These are phyloP conservation scores for Hirtodrosophila confusa DNA, from an alignment of 2,888 invertebrate species.

Conservation along the genomic window DNA sequence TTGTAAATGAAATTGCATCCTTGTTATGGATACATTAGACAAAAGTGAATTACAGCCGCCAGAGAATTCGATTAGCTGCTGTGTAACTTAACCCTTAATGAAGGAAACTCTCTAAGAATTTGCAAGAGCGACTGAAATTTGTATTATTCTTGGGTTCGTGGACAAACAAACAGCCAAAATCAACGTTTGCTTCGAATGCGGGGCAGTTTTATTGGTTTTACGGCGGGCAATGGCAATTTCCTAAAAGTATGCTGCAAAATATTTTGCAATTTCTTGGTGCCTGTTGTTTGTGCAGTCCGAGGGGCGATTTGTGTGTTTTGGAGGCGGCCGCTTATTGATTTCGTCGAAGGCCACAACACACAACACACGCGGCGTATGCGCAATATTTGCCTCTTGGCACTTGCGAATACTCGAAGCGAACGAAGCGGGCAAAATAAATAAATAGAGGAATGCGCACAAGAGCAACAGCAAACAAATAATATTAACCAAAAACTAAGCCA, in stretches of 20 bases:
- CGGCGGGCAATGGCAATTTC: slow-evolving; percentile 53
- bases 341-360: slow-evolving; percentile 49
- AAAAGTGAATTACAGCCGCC: slow-evolving; percentile 1
- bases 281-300: slow-evolving; percentile 52
- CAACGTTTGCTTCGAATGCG: slow-evolving; percentile 8
- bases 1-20: slow-evolving; percentile 31
- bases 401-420: slow-evolving; percentile 34
- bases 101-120: slow-evolving; percentile 28
- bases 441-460: slow-evolving; percentile 41
- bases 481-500: slow-evolving; percentile 74
- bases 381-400: slow-evolving; percentile 71
- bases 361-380: slow-evolving; percentile 61
- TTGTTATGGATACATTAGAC: slow-evolving; percentile 17
- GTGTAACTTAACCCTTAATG: slow-evolving; percentile 24
- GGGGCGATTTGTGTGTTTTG: slow-evolving; percentile 31
- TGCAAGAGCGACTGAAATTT: slow-evolving; percentile 19
- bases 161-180: slow-evolving; percentile 31
- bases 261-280: slow-evolving; percentile 55
- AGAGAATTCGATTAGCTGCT: slow-evolving; percentile 23
- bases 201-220: slow-evolving; percentile 36
- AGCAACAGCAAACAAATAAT: slow-evolving; percentile 65
- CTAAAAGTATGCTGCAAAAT: slow-evolving; percentile 67
- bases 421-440: slow-evolving; percentile 67
- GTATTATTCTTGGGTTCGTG: slow-evolving; percentile 17
- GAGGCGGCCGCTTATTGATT: slow-evolving; percentile 60